Base-by-base conservation (phyloP, 2,888 invertebrate genomes). In the Tetropium fuscum region DNA sequence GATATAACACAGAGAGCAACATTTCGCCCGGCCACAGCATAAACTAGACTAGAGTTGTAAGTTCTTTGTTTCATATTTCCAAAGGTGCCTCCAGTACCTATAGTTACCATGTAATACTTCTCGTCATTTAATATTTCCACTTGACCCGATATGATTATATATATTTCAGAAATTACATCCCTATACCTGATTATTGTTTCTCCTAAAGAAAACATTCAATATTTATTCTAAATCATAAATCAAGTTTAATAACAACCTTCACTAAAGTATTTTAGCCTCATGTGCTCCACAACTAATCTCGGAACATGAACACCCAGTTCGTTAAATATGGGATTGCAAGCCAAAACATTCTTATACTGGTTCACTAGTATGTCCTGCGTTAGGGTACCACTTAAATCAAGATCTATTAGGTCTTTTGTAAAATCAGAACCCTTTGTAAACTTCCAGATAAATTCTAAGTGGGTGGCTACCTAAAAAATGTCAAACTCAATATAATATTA, bases 111-210 rank as follows among this genome's bases (percentile, higher is more conserved):
- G 13, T 30, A 43, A 5, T 38, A 40, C 1, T 55, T 15, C 10
- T 40, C 30, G 18, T 58, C 53, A 27, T 54, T 44, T 10, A 60
- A 54, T 7, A 65, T 55, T 19, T 65, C 60, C 8, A 60, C 54
- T 49, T 65, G 54, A 1, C 64, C 64, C 4, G 57, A 60, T 6
- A 13, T 30, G 8, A 65, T 40, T 32, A 65, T 55, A 44, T 34
- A 65, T 2, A 62, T 60, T 4, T 65, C 44, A 10, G 58, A 54
- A 27, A 57, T 25, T n/a, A 65, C 47, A 27, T 65, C 64, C 45
- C 58, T 59, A 25, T 34, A 40, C 11, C 49, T 60, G 3, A 58
- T 20, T n/a, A 65, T 58, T n/a, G 43, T 18, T 38, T 62, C 62
- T 6, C 56, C 64, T 65, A 41, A 22, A 58, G 57, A 11, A 18